A percentile compares a stretch with the other conserved stretches of the same genome.
These are phyloP conservation scores for Camptogramma bilineatum DNA, from an alignment of 2,888 invertebrate species.

Conservation along the genomic window DNA sequence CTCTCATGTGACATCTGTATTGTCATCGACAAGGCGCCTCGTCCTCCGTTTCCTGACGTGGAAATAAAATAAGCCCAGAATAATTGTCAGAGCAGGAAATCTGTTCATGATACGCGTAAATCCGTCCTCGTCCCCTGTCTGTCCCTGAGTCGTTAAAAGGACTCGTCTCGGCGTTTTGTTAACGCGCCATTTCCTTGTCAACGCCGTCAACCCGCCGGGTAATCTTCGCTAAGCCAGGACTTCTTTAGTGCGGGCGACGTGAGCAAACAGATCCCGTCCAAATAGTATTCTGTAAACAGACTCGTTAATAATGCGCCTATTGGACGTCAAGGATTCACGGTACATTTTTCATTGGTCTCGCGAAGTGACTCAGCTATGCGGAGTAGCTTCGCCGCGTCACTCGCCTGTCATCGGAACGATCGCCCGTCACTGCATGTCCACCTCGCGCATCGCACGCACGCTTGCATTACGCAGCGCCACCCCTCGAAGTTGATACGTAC, in stretches of 20 bases:
- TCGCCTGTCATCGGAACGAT: conserved; percentile 81
- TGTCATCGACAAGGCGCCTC: conserved; percentile 49
- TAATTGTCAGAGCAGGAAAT: conserved; percentile 79
- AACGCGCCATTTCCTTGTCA: conserved; percentile 79
- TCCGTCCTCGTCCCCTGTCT: conserved; percentile 81
- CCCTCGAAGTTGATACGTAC: conserved; percentile 73
- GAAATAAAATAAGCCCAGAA: conserved; percentile 69
- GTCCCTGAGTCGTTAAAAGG: conserved; percentile 77
- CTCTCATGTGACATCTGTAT: conserved; percentile 53
- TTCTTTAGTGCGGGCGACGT: conserved; percentile 50
- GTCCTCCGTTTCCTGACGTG: conserved; percentile 58
- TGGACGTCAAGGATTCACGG: conserved; percentile 59
- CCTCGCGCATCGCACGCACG: conserved; percentile 85
- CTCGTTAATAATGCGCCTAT: conserved; percentile 65
- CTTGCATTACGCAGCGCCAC: conserved; percentile 86
- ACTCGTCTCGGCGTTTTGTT: conserved; percentile 78
- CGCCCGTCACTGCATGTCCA: conserved; percentile 83
- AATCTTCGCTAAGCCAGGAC: conserved; percentile 72
- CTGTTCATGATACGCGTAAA: conserved; percentile 82
- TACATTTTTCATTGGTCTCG: conserved; percentile 69
- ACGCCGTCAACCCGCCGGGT: conserved; percentile 71
- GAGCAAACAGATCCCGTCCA: conserved; percentile 52
- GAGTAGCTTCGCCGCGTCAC: conserved; percentile 73
- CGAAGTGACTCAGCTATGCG: conserved; percentile 75
- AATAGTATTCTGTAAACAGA: conserved; percentile 58